These are phyloP conservation scores for Glaucomys volans DNA, from an alignment of 2,113 vertebrate species.

Conservation along the genomic window DNA sequence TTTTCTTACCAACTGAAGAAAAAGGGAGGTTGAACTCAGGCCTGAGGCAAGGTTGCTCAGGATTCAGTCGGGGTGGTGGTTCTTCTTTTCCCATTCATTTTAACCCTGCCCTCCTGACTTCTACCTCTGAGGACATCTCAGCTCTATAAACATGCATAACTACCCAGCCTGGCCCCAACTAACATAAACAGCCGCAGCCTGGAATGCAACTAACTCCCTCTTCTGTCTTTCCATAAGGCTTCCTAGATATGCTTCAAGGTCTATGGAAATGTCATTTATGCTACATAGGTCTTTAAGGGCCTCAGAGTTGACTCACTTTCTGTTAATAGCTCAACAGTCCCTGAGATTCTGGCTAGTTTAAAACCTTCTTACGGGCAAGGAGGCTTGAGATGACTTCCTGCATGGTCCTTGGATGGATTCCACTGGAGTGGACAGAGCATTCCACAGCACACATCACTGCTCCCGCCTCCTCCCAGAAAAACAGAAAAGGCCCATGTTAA, in stretches of 20 bases:
- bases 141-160: background rate
- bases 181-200: background rate
- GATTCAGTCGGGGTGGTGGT: background rate
- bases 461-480: background rate
- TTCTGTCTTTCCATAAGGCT: background rate
- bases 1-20: background rate
- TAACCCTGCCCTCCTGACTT: background rate
- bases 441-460: background rate
- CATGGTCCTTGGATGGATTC: background rate
- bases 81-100: background rate
- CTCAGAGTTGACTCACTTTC: conserved; percentile 41
- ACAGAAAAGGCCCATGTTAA: background rate
- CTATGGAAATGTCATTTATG: background rate
- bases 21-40: background rate
- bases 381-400: conserved; percentile 47
- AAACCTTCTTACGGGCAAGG: conserved; percentile 40
- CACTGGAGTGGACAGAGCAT: background rate
- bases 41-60: background rate
- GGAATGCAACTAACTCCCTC: background rate
- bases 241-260: background rate
- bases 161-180: background rate
- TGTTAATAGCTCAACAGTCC: conserved; percentile 33
- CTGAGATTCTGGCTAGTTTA: conserved; percentile 34
- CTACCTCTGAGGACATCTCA: background rate
- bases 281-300: background rate